Base-by-base conservation (phyloP, 2,113 vertebrate genomes). In the Chauna torquata region DNA sequence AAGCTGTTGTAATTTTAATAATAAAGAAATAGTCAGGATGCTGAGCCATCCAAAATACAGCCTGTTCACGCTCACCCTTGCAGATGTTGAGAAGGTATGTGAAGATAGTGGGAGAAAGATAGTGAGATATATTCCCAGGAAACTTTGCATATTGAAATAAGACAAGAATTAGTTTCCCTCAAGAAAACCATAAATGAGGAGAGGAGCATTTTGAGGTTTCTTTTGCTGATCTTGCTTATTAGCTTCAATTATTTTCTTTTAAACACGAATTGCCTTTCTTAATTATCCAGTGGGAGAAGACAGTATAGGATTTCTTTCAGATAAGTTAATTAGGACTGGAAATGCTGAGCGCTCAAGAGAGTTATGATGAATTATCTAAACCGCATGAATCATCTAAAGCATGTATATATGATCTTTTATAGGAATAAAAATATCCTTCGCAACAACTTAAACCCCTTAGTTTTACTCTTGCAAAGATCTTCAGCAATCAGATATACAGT, bases 161-260 rank as follows among this genome's bases (percentile, higher is more conserved):
- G 23, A 47, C 14, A 50, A 38, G 27, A 54, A 82, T n/a, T 42
- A 28, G 27, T 66, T 80, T 89, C 80, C 34, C 40, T 58, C n/a
- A 54, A 80, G 78, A 72, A 82, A 89, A 58, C 20, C 24, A 34
- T n/a, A 54, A 86, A 90, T 78, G 16, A 44, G 47, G 28, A 72
- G 50, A 81, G 34, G 84, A 91, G 18, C n/a, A 44, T 69, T 84
- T 49, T 79, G 34, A 92, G 50, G 36, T 57, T 89, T 82, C 44
- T 86, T 97, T 94, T 82, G 44, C 70, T 91, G 54, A 90, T 80
- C n/a, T 49, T 70, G 86, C 82, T 81, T 61, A 68, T 32, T 62
- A 86, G 61, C 42, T 15, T 20, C 76, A 76, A 91, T 70, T 11
- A 57, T 76, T 84, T 64, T 88, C 52, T 68, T 82, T 82, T 64